These are phyloP conservation scores for Microcebus murinus DNA, from an alignment of 2,113 vertebrate genomes.

Conservation along the genomic window DNA sequence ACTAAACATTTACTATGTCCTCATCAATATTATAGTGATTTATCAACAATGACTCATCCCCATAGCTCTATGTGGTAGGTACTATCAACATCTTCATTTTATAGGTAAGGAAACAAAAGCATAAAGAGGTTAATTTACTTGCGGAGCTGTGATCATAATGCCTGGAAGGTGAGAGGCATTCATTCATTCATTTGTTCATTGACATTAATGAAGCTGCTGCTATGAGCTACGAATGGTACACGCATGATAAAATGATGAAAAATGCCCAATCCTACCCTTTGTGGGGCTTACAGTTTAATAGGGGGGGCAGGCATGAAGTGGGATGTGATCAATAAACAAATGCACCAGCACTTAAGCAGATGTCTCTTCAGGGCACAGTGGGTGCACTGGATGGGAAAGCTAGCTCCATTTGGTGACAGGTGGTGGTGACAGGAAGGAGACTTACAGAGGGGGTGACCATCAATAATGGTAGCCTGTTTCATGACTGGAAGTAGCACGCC, in stretches of 20 bases:
- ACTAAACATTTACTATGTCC: background rate
- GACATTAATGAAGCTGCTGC: background rate
- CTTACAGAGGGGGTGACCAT: background rate
- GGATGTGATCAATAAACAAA: background rate
- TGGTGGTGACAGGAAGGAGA: background rate
- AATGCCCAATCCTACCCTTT: background rate
- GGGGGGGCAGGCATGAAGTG: background rate
- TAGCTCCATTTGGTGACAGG: background rate
- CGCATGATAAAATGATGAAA: background rate
- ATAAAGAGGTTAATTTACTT: background rate
- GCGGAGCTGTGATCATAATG: background rate
- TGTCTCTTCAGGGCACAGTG: accelerated
- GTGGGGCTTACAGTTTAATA: background rate
- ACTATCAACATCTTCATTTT: background rate
- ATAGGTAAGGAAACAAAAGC: background rate
- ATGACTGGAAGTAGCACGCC: background rate
- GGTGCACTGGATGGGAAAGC: background rate
- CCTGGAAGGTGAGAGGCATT: background rate
- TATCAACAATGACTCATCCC: background rate
- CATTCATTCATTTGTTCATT: background rate
- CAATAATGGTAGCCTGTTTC: background rate
- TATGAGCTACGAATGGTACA: background rate
- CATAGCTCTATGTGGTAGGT: background rate
- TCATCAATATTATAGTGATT: background rate
- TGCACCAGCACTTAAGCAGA: background rate